phyloP scores from a whole-genome alignment of 2,113 vertebrate species.

The Anoplopoma fimbria region DNA sequence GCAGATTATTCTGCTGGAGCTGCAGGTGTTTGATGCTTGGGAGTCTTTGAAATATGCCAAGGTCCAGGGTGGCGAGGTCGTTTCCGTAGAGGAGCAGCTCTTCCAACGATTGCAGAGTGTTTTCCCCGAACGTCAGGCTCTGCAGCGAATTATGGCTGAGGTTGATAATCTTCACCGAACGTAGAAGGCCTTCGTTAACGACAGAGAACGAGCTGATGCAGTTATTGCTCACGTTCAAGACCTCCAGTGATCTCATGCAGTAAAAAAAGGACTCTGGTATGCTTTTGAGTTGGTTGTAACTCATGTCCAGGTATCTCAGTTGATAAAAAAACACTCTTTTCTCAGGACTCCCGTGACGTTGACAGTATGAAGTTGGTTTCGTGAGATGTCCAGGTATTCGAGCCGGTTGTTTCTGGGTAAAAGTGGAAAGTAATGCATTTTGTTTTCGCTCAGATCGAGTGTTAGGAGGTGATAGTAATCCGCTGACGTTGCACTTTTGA shows the following conservation, averaged over 20 bases:
- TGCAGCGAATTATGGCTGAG: constrained; percentile 89
- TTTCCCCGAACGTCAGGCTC: constrained; percentile 78
- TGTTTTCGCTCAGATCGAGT: constrained; percentile 94
- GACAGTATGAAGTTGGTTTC: constrained; percentile 87
- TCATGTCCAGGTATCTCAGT: constrained; percentile 90
- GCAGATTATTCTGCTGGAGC: constrained; percentile 87
- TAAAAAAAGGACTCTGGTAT: constrained; percentile 86
- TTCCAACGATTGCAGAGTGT: constrained; percentile 75
- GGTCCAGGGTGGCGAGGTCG: constrained; percentile 78
- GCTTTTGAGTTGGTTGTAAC: constrained; percentile 90
- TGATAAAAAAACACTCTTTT: constrained; percentile 69
- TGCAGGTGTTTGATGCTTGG: constrained; percentile 84
- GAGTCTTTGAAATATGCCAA: constrained; percentile 84
- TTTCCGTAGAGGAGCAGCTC: constrained; percentile 89
- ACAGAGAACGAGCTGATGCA: constrained; percentile 86
- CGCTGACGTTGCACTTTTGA: constrained; percentile 79
- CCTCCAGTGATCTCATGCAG: constrained; percentile 84
- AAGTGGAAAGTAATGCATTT: constrained; percentile 88
- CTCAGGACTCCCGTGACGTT: constrained; percentile 59
- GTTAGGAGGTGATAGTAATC: constrained; percentile 80
- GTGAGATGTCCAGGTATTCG: constrained; percentile 88
- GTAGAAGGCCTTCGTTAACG: constrained; percentile 63
- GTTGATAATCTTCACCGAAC: constrained; percentile 84
- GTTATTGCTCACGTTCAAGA: constrained; percentile 93
- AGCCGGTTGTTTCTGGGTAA: constrained; percentile 86